Conservation (phyloP, 2,888 invertebrate genomes). For the Papilio demoleus region DNA sequence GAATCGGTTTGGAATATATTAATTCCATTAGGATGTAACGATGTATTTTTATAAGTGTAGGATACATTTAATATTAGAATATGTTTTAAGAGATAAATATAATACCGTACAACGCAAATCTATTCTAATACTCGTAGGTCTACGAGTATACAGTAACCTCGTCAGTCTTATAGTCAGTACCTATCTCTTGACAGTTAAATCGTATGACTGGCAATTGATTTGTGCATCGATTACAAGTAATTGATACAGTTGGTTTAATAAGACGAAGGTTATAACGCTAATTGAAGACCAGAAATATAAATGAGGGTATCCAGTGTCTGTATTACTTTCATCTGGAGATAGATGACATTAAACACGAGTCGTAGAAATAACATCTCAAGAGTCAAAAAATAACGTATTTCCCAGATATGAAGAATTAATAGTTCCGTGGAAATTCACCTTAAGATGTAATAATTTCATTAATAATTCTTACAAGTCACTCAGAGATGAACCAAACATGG, state of each 20-base stretch:
- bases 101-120: too few relatives aligned
- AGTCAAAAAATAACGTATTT: too few relatives aligned
- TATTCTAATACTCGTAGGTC: too few relatives aligned
- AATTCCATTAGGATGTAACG: too few relatives aligned
- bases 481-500: not conserved
- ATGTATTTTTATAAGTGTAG: too few relatives aligned
- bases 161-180: not conserved
- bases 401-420: too few relatives aligned
- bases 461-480: not conserved
- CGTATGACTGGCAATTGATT: slow-evolving; percentile 16
- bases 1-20: too few relatives aligned
- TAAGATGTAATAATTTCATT: not conserved
- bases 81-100: too few relatives aligned
- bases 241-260: slow-evolving; percentile 46
- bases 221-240: slow-evolving; percentile 45
- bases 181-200: not conserved
- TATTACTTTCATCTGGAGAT: not conserved
- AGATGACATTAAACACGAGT: not conserved
- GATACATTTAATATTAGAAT: too few relatives aligned
- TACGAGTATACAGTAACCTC: too few relatives aligned
- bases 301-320: not conserved
- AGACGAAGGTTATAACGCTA: slow-evolving; percentile 45
- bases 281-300: slow-evolving; percentile 16
- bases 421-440: too few relatives aligned
- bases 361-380: too few relatives aligned